These are phyloP conservation scores for Julus scanicus DNA, from an alignment of 2,888 invertebrate species.

Conservation along the genomic window DNA sequence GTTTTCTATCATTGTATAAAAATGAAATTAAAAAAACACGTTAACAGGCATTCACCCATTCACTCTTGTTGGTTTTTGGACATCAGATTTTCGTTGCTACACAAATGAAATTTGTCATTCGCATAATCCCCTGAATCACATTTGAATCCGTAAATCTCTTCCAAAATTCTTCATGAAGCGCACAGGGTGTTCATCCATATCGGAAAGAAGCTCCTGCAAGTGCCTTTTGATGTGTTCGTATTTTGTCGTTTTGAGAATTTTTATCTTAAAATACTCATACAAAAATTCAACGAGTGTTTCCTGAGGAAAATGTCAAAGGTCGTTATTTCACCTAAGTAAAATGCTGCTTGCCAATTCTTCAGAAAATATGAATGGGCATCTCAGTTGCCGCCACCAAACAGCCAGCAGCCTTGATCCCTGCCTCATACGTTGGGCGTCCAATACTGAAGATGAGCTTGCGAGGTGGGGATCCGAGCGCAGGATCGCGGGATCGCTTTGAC, in stretches of 20 bases:
- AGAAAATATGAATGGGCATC: conserved; percentile 30
- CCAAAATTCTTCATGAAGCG: not conserved
- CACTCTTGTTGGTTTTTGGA: conserved; percentile 9
- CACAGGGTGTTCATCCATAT: not conserved
- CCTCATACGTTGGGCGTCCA: not conserved
- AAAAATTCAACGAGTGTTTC: conserved; percentile 28
- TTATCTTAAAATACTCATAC: conserved; percentile 19
- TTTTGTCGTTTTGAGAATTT: conserved; percentile 30
- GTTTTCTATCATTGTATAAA: conserved; percentile 30
- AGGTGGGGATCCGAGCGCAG: conserved; percentile 32
- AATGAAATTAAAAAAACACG: not conserved
- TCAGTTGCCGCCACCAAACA: conserved; percentile 32
- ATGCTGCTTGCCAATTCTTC: conserved; percentile 36
- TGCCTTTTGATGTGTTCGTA: not conserved
- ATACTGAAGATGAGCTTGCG: conserved; percentile 41
- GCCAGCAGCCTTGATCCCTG: conserved; percentile 16
- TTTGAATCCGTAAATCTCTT: not conserved
- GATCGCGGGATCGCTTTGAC: not conserved
- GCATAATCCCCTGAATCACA: conserved; percentile 31
- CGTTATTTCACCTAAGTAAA: conserved; percentile 19
- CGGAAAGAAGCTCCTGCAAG: not conserved
- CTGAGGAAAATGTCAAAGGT: conserved; percentile 31
- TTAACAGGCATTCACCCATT: conserved; percentile 27
- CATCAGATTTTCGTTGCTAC: not conserved
- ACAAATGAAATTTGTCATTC: conserved; percentile 35